Percentiles rank a stretch among this genome's conserved stretches.
Conservation (phyloP, 2,888 invertebrate species). For the Cryptus armator region DNA sequence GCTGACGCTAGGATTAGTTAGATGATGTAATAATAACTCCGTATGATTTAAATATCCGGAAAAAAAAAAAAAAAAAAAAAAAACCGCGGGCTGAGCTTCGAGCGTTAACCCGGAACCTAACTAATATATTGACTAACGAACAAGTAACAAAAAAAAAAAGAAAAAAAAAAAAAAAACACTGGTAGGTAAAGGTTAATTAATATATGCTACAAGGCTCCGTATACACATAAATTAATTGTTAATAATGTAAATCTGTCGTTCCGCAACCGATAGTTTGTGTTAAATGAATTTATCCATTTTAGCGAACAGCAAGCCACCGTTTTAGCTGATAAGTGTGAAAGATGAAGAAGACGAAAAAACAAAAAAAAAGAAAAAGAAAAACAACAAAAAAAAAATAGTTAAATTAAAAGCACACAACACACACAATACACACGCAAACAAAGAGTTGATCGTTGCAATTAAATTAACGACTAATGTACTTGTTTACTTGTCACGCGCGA, state of each 20-base stretch:
- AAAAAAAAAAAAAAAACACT: constrained; percentile 61
- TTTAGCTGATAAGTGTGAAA: constrained; percentile 37
- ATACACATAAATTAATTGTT: constrained; percentile 23
- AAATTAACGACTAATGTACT: constrained; percentile 5
- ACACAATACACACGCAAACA: constrained; percentile 17
- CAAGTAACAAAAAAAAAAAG: constrained; percentile 56
- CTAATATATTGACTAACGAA: constrained; percentile 72
- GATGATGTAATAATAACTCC: constrained; percentile 50
- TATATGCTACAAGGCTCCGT: constrained; percentile 68
- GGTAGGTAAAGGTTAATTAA: constrained; percentile 76
- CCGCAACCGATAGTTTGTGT: constrained; percentile 36
- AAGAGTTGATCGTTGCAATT: constrained; percentile 12
- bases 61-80: not conserved
- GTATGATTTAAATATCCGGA: constrained; percentile 55
- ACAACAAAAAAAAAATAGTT: constrained; percentile 23
- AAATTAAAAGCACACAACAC: constrained; percentile 39
- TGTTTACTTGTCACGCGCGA: not conserved
- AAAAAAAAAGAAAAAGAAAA: not conserved
- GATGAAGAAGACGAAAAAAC: constrained; percentile 5
- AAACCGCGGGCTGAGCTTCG: constrained; percentile 37
- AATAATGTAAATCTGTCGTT: constrained; percentile 46
- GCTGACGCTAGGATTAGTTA: constrained; percentile 64
- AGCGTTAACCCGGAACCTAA: constrained; percentile 55
- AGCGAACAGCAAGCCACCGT: constrained; percentile 20
- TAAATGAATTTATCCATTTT: constrained; percentile 33